Conservation (phyloP, 2,888 invertebrate genomes). For the Polyommatus icarus region DNA sequence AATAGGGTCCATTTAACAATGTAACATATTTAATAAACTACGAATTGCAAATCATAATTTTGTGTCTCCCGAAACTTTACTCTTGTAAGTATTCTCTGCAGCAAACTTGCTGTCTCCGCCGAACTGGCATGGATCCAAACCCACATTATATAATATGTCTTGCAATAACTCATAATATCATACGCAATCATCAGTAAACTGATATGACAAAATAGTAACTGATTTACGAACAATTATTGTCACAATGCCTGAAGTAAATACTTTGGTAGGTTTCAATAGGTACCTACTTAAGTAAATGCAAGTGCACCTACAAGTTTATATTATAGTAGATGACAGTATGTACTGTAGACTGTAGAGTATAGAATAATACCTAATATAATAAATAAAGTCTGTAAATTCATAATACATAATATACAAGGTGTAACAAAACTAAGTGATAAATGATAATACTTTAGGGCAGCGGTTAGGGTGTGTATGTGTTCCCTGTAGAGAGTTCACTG, state of each 20-base stretch:
- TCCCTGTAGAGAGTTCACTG: too few relatives aligned
- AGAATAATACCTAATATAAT: too few relatives aligned
- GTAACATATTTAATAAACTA: neutral
- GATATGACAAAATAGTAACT: neutral
- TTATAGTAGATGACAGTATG: too few relatives aligned
- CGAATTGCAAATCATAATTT: neutral
- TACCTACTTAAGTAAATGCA: too few relatives aligned
- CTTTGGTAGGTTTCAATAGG: too few relatives aligned
- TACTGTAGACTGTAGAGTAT: too few relatives aligned
- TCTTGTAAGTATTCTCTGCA: neutral
- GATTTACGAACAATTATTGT: neutral
- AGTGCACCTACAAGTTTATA: too few relatives aligned
- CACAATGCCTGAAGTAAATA: neutral
- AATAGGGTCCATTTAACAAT: neutral
- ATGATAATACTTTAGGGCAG: too few relatives aligned
- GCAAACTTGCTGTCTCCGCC: neutral
- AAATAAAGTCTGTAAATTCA: too few relatives aligned
- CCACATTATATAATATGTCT: neutral
- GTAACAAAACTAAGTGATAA: too few relatives aligned
- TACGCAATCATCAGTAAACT: neutral
- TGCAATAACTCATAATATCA: slow-evolving; percentile 3
- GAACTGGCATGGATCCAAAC: slow-evolving; percentile 5
- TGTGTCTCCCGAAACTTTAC: neutral
- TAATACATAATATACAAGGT: too few relatives aligned
- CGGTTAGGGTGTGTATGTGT: too few relatives aligned